Evolutionary conservation across 2,797 vertebrate species (phyloP), one percentile per base, ranked within the genome.

Genomic region (Smutsia gigantea): DNA sequence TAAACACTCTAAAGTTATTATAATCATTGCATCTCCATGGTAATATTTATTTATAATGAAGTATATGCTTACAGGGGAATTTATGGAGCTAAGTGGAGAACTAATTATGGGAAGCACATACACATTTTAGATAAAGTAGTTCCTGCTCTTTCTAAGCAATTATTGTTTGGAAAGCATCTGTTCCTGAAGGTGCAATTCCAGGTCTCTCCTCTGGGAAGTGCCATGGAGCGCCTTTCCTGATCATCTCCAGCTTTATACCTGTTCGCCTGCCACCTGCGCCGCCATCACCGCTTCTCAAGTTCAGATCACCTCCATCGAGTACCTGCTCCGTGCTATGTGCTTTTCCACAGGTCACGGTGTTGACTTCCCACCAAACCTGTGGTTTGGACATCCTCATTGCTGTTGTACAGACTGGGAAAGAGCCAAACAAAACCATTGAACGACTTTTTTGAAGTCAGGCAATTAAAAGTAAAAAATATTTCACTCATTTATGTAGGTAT

Each of bases 11-110:
- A 86, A 89, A 94, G 94, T 97, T 59, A 87, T 93, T 89, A 92
- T 85, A 59, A 96, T 93, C 81, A 87, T 37, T 19, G 53, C 96
- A 90, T 94, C 87, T 90, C 96, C 92, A 75, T 94, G 96, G 96
- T 59, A 86, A 92, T 93, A 95, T 92, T 97, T 94, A 96, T 93
- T 95, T 94, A 90, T 85, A 93, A 93, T 86, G 96, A 95, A 88
- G 94, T 82, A 39, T 23, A 55, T 34, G 77, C 85, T 53, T 95
- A 69, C 69, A 64, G 81, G 85, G 61, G 89, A 85, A 71, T 95
- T 93, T 83, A 83, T 27, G 53, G 92, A 94, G 87, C 95, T 94
- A 90, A 94, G 27, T 55, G 31, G 81, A 34, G 72, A 69, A 37
- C 71, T 74, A 90, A 94, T 96, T 93, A 82, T 1, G 27, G 34